phyloP scores from a whole-genome alignment of 1,140 invertebrate genomes.

The Drosophila neocordata region DNA sequence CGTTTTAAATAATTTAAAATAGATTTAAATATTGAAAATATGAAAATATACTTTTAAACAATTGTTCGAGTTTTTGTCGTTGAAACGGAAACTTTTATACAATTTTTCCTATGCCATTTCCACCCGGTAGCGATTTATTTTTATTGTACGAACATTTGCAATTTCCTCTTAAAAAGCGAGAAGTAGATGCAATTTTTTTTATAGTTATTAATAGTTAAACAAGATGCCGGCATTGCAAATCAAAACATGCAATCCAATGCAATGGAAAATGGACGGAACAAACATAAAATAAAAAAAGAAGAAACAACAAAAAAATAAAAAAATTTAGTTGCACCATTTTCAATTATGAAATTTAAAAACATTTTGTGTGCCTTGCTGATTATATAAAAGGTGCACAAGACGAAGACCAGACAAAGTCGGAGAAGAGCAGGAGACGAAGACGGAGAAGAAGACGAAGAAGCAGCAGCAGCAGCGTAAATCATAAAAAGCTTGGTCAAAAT shows the following conservation, averaged over 20 bases:
- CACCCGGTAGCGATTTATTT: not conserved
- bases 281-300: slow-evolving; percentile 66
- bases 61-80: not conserved
- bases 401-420: too few relatives aligned
- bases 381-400: slow-evolving; percentile 47
- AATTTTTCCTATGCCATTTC: not conserved
- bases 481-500: slow-evolving; percentile 42
- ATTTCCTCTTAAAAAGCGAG: slow-evolving; percentile 10
- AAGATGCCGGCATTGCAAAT: slow-evolving; percentile 9
- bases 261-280: slow-evolving; percentile 18
- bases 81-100: not conserved
- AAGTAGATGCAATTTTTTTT: slow-evolving; percentile 10
- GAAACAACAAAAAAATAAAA: slow-evolving; percentile 42
- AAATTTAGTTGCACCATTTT: slow-evolving; percentile 74
- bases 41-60: too few relatives aligned
- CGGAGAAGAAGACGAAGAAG: not conserved
- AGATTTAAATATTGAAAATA: too few relatives aligned
- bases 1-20: too few relatives aligned
- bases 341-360: slow-evolving; percentile 71
- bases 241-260: slow-evolving; percentile 10
- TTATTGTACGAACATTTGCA: not conserved
- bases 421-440: not conserved
- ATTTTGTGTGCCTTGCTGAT: slow-evolving; percentile 31
- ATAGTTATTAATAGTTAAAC: slow-evolving; percentile 10
- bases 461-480: slow-evolving; percentile 43